Conservation (phyloP, 2,113 vertebrate species). For the Malaclemys terrapin region DNA sequence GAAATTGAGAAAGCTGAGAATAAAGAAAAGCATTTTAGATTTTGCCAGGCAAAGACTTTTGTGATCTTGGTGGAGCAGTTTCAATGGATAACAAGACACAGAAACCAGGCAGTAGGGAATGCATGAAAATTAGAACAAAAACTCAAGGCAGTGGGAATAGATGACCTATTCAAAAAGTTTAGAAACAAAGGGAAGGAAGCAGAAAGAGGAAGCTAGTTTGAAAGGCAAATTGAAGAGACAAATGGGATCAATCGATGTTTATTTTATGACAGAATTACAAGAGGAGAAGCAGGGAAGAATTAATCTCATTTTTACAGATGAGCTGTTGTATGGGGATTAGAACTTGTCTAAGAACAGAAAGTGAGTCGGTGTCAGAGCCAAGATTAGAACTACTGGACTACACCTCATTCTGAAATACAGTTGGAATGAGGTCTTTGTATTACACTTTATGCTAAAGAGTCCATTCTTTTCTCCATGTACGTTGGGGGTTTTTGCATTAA, state of each 20-base stretch:
- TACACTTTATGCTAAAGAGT: background rate
- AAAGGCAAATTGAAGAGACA: background rate
- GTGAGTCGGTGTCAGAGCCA: background rate
- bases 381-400: constrained; percentile 10
- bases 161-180: background rate
- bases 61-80: background rate
- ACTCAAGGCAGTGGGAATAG: background rate
- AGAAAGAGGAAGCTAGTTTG: background rate
- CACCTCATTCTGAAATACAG: background rate
- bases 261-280: background rate
- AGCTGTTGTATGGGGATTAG: background rate
- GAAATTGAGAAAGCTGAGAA: background rate
- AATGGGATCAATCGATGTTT: background rate
- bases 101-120: background rate
- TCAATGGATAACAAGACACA: background rate
- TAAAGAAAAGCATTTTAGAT: background rate
- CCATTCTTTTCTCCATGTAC: background rate
- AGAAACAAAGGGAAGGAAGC: background rate
- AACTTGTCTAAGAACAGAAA: background rate
- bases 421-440: background rate
- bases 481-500: background rate
- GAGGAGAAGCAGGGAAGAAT: background rate
- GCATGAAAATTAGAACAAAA: background rate
- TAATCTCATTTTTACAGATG: background rate
- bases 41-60: background rate